Evolutionary conservation across 2,888 invertebrate species (phyloP).

Genomic region (Pseudoips prasinana): DNA sequence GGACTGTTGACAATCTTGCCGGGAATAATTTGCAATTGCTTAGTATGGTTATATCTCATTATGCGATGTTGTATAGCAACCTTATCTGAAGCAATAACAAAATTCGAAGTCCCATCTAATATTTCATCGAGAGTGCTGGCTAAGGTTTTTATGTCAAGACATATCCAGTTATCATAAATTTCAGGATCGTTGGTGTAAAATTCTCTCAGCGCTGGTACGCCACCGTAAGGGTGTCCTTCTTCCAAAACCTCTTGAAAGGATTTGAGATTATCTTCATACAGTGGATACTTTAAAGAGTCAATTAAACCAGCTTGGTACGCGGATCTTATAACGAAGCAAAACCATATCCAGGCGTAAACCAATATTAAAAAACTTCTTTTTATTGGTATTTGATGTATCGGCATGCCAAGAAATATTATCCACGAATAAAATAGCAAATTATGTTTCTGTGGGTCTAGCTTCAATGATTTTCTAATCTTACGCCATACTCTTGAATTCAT

Average conservation of each 20-base stretch:
- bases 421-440: constrained; percentile 56
- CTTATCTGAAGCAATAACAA: constrained; percentile 50
- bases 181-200: constrained; percentile 45
- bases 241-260: constrained; percentile 41
- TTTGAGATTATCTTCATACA: constrained; percentile 34
- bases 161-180: constrained; percentile 46
- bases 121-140: constrained; percentile 37
- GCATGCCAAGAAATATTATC: constrained; percentile 51
- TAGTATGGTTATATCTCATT: constrained; percentile 37
- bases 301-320: constrained; percentile 55
- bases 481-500: constrained; percentile 35
- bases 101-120: constrained; percentile 41
- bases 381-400: constrained; percentile 37
- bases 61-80: constrained; percentile 42
- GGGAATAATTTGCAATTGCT: constrained; percentile 49
- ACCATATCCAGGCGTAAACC: constrained; percentile 54
- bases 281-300: constrained; percentile 41
- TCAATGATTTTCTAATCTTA: constrained; percentile 30
- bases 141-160: constrained; percentile 25
- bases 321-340: constrained; percentile 48
- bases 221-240: constrained; percentile 42
- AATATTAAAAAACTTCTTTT: constrained; percentile 36
- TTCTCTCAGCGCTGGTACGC: constrained; percentile 38
- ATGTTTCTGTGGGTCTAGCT: constrained; percentile 36
- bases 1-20: constrained; percentile 56